These are phyloP conservation scores for Tyrannus savana DNA, from an alignment of 2,113 vertebrate genomes.

Conservation along the genomic window DNA sequence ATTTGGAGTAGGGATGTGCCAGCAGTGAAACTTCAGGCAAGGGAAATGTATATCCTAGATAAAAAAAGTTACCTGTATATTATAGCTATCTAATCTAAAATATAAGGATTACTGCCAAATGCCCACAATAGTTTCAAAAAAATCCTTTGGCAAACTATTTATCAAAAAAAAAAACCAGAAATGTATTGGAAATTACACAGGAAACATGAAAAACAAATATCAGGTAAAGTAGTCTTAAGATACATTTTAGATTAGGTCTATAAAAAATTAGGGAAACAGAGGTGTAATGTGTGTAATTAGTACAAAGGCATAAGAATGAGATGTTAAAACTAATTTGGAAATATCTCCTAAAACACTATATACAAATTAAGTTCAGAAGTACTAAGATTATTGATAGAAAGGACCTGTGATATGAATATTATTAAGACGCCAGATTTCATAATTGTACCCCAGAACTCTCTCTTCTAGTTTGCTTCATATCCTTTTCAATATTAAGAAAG, in stretches of 20 bases:
- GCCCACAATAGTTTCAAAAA: conserved; percentile 9
- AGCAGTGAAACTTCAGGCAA: neutral
- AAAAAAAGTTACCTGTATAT: conserved; percentile 57
- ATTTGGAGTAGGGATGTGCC: conserved; percentile 37
- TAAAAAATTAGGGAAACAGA: conserved; percentile 65
- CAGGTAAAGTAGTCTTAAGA: conserved; percentile 52
- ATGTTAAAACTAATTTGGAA: conserved; percentile 35
- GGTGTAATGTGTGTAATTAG: neutral
- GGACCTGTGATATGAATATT: neutral
- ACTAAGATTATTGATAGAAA: neutral
- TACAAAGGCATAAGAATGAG: conserved; percentile 25
- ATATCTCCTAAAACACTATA: conserved; percentile 51
- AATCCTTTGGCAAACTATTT: conserved; percentile 38
- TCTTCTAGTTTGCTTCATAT: conserved; percentile 18
- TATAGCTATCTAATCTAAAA: conserved; percentile 2
- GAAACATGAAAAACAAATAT: conserved; percentile 61
- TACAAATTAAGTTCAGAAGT: conserved; percentile 34
- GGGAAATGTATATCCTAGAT: conserved; percentile 22
- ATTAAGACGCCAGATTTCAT: conserved; percentile 3
- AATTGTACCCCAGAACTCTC: neutral
- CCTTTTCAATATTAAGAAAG: neutral
- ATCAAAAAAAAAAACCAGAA: conserved; percentile 45
- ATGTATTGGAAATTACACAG: conserved; percentile 58
- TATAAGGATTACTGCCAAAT: conserved; percentile 32
- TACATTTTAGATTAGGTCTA: conserved; percentile 57